A percentile compares a stretch with the other conserved stretches of the same genome.
phyloP scores from a whole-genome alignment of 2,797 vertebrate species.

The Clarias pachynema region DNA sequence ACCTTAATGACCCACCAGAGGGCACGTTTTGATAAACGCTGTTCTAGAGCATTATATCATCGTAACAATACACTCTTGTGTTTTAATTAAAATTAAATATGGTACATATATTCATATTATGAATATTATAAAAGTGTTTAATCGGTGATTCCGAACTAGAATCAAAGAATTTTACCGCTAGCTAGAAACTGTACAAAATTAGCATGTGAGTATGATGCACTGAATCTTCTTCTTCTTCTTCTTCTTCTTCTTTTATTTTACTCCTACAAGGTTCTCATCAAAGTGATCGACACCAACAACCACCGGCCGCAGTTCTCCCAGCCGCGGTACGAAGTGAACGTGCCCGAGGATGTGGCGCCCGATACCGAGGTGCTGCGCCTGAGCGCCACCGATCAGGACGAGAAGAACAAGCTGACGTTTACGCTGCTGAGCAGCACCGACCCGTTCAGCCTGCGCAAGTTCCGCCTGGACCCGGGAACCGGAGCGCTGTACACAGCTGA shows the following conservation, averaged over 20 bases:
- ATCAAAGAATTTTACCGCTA: neutral
- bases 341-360: conserved; percentile 85
- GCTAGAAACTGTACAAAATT: neutral
- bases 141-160: too few relatives aligned
- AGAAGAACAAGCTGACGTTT: conserved; percentile 97
- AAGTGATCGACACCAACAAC: conserved; percentile 97
- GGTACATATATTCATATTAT: neutral
- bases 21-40: too few relatives aligned
- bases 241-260: neutral
- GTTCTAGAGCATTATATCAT: too few relatives aligned
- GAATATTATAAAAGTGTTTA: neutral
- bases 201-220: neutral
- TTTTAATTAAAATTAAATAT: neutral
- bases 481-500: conserved; percentile 87
- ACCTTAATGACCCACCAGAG: too few relatives aligned
- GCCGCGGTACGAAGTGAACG: conserved; percentile 83
- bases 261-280: conserved; percentile 85
- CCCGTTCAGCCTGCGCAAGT: conserved; percentile 91
- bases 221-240: neutral
- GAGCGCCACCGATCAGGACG: conserved; percentile 88
- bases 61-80: neutral
- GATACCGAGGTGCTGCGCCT: conserved; percentile 90
- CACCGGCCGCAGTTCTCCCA: conserved; percentile 92
- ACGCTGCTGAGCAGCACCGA: conserved; percentile 93
- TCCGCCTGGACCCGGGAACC: conserved; percentile 90